phyloP scores from a whole-genome alignment of 2,888 invertebrate genomes.

The Auanema freiburgensis region DNA sequence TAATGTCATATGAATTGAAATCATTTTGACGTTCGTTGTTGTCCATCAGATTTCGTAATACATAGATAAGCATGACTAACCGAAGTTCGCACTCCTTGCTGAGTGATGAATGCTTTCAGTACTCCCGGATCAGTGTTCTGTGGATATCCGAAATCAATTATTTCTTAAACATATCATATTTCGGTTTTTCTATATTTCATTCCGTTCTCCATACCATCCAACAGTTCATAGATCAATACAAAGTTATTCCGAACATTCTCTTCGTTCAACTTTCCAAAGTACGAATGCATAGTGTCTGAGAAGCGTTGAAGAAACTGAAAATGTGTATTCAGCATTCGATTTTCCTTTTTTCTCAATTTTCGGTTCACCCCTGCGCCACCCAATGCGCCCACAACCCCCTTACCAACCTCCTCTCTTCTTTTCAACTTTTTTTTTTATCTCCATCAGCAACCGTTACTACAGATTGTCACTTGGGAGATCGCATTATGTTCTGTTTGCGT shows the following conservation, averaged over 20 bases:
- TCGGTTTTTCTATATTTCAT: not conserved
- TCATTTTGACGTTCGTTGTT: not conserved
- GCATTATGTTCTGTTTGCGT: too few relatives aligned
- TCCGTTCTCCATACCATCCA: constrained; percentile 73
- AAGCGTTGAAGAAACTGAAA: constrained; percentile 92
- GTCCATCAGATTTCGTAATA: constrained; percentile 6
- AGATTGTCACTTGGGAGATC: too few relatives aligned
- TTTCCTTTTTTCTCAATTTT: too few relatives aligned
- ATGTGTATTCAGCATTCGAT: too few relatives aligned
- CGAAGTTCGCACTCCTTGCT: constrained; percentile 81
- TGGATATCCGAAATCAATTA: constrained; percentile 98
- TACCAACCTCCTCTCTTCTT: too few relatives aligned
- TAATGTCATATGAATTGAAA: not conserved
- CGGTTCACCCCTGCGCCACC: too few relatives aligned
- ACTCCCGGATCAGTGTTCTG: constrained; percentile 99
- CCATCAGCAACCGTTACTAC: too few relatives aligned
- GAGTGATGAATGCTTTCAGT: constrained; percentile 97
- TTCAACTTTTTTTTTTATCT: too few relatives aligned
- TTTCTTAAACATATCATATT: constrained; percentile 73
- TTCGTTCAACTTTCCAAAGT: constrained; percentile 96
- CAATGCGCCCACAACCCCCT: too few relatives aligned
- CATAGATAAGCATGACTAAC: constrained; percentile 34
- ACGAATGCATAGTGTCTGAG: constrained; percentile 90
- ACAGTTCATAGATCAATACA: constrained; percentile 95
- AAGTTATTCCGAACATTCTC: constrained; percentile 99